These are phyloP conservation scores for Sminthurinus aureus DNA, from an alignment of 2,888 invertebrate genomes.

Conservation along the genomic window DNA sequence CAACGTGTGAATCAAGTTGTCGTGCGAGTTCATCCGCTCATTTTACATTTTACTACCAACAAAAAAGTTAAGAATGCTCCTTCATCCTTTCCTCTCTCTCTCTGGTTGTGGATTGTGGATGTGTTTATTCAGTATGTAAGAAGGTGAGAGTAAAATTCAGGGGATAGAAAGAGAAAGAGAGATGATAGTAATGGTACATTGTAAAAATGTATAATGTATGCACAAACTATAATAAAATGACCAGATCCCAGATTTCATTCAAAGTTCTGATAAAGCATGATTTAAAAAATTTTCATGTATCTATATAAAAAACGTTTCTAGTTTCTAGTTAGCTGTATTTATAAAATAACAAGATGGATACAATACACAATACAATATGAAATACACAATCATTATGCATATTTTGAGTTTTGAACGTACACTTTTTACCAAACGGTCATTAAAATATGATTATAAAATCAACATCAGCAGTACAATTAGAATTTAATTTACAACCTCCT, in stretches of 20 bases:
- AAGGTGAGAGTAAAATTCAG: background rate
- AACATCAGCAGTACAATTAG: constrained; percentile 10
- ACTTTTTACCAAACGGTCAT: background rate
- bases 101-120: background rate
- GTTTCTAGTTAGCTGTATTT: no score
- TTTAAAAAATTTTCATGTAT: no score
- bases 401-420: no score
- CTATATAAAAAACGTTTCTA: no score
- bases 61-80: background rate
- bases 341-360: no score
- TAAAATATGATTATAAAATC: constrained; percentile 19
- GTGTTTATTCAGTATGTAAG: background rate
- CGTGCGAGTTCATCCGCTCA: constrained; percentile 7
- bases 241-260: no score
- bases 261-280: no score
- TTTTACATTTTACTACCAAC: constrained; percentile 18
- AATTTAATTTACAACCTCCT: constrained; percentile 12
- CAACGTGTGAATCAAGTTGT: constrained; percentile 26
- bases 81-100: background rate
- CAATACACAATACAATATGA: no score
- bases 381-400: no score
- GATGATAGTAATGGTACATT: no score
- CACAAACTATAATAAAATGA: no score
- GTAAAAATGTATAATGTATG: no score
- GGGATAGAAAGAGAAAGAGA: background rate